These are phyloP conservation scores for Elephas maximus DNA, from an alignment of 2,113 vertebrate genomes.

Conservation along the genomic window DNA sequence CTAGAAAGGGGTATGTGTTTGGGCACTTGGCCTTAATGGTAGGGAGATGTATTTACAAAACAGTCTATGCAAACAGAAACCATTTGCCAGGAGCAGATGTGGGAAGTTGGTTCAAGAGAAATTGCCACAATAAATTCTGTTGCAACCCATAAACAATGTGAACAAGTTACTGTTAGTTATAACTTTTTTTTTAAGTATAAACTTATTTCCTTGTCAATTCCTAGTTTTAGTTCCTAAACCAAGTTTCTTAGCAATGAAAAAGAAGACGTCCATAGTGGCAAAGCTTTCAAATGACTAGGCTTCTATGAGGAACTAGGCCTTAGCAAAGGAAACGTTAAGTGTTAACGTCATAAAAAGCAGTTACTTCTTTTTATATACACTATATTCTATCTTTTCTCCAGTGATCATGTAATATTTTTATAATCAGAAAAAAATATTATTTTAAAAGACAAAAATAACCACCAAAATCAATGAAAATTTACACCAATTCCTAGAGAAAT, in stretches of 20 bases:
- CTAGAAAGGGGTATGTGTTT: constrained; percentile 28
- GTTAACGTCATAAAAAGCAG: background rate
- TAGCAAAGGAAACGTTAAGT: background rate
- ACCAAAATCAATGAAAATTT: constrained; percentile 27
- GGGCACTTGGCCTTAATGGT: constrained; percentile 45
- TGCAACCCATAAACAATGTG: constrained; percentile 10
- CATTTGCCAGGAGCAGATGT: constrained; percentile 82
- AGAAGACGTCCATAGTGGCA: background rate
- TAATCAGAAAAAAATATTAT: background rate
- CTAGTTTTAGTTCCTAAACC: constrained; percentile 48
- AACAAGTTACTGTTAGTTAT: constrained; percentile 54
- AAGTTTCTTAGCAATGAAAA: background rate
- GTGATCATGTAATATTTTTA: background rate
- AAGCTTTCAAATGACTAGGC: constrained; percentile 51
- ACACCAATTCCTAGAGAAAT: constrained; percentile 23
- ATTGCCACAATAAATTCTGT: constrained; percentile 73
- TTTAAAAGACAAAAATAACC: background rate
- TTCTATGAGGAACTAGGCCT: constrained; percentile 22
- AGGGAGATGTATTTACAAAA: constrained; percentile 77
- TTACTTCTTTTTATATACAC: constrained; percentile 6
- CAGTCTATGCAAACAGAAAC: constrained; percentile 77
- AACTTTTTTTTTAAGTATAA: constrained; percentile 65
- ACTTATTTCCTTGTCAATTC: constrained; percentile 47
- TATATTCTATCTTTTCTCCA: constrained; percentile 10
- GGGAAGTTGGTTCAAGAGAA: constrained; percentile 72